A percentile compares a stretch with the other conserved stretches of the same genome.
Evolutionary conservation across 1,140 invertebrate species (phyloP).

Genomic region (Dermatophagoides farinae): DNA sequence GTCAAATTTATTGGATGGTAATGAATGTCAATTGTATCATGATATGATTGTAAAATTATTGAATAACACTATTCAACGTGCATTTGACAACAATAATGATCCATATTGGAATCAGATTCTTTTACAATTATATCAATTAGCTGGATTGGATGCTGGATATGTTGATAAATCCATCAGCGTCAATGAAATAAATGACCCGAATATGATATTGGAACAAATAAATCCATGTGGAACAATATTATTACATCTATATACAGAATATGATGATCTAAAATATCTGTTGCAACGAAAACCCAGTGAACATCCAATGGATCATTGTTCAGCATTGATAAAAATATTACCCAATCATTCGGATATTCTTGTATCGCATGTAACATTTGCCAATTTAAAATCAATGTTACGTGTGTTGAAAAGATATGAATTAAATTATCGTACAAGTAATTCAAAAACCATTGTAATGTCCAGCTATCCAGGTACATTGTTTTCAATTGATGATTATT

Average conservation of each 20-base stretch:
- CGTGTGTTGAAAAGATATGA: constrained; percentile 72
- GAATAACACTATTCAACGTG: too few species aligned
- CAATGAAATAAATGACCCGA: neutral
- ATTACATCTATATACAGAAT: constrained; percentile 6
- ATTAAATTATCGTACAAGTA: constrained; percentile 26
- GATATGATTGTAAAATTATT: too few species aligned
- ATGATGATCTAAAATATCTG: constrained; percentile 3
- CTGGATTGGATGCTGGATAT: constrained; percentile 32
- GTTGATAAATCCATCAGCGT: neutral
- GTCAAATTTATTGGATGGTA: constrained; percentile 31
- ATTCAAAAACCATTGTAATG: constrained; percentile 47
- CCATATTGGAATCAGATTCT: constrained; percentile 57
- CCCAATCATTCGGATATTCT: constrained; percentile 33
- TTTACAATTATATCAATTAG: constrained; percentile 29
- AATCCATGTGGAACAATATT: neutral
- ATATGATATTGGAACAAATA: neutral
- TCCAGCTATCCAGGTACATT: constrained; percentile 71
- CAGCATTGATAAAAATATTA: constrained; percentile 39
- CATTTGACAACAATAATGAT: constrained; percentile 28
- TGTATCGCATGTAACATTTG: constrained; percentile 46
- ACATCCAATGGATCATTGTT: constrained; percentile 29
- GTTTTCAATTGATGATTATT: constrained; percentile 71
- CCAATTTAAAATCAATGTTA: constrained; percentile 60
- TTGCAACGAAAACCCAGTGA: constrained; percentile 5
- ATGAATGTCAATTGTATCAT: neutral